A percentile compares a stretch with the other conserved stretches of the same genome.
phyloP scores from a whole-genome alignment of 2,888 invertebrate species.

The Pollenia labialis region DNA sequence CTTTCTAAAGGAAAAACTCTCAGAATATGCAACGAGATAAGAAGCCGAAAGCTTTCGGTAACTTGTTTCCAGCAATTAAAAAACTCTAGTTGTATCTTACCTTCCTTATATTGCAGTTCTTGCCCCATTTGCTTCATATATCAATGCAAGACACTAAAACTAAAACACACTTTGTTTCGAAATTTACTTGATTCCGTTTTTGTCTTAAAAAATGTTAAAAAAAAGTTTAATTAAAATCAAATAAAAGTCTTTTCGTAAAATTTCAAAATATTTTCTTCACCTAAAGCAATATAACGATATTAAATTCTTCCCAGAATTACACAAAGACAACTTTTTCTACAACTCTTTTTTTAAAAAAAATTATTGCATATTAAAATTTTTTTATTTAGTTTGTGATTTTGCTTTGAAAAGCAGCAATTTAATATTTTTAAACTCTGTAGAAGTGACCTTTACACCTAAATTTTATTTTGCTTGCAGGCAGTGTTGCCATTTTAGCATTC shows the following conservation, averaged over 20 bases:
- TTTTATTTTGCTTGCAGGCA: neutral
- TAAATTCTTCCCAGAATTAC: neutral
- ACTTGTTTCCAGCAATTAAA: no score
- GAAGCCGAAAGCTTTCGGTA: no score
- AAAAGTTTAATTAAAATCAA: neutral
- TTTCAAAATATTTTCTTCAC: neutral
- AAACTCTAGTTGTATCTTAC: no score
- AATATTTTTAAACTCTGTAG: conserved; percentile 14
- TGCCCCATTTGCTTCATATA: no score
- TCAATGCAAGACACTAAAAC: no score
- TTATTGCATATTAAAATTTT: conserved; percentile 53
- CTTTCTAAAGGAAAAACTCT: no score
- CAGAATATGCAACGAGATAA: no score
- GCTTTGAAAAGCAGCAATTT: neutral
- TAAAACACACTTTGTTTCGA: no score
- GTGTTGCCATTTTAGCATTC: no score
- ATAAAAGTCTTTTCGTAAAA: conserved; percentile 17
- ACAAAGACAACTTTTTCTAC: neutral
- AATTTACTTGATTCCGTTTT: no score
- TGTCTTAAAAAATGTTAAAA: no score
- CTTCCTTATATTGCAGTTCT: no score
- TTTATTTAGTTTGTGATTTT: neutral
- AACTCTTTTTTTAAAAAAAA: conserved; percentile 6
- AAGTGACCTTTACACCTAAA: conserved; percentile 31
- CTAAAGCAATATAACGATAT: neutral